Conservation (phyloP, 2,888 invertebrate species). For the Podotricha telesiphe region DNA sequence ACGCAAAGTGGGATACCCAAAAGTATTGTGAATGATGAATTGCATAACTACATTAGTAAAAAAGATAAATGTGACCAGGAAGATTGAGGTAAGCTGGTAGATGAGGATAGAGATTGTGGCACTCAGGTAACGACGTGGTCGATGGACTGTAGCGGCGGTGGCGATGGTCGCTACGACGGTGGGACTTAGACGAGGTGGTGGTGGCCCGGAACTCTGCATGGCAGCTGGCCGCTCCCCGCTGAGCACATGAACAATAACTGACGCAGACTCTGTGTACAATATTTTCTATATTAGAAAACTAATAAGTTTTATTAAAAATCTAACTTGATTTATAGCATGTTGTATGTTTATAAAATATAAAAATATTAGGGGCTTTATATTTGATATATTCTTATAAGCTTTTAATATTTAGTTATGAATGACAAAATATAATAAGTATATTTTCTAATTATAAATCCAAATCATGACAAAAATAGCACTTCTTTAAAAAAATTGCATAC, state of each 20-base stretch:
- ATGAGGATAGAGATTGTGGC: constrained; percentile 52
- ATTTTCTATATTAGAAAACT: constrained; percentile 18
- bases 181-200: constrained; percentile 64
- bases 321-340: background rate
- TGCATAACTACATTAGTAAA: constrained; percentile 40
- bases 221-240: constrained; percentile 89
- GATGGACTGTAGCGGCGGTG: constrained; percentile 57
- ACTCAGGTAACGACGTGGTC: constrained; percentile 48
- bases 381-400: no score
- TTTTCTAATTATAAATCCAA: no score
- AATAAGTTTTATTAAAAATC: background rate
- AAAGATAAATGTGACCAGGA: constrained; percentile 51
- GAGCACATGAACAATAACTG: constrained; percentile 92
- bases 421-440: no score
- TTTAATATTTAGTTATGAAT: no score
- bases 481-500: no score
- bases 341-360: background rate
- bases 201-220: constrained; percentile 83
- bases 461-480: no score
- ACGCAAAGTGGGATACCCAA: constrained; percentile 37
- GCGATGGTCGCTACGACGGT: constrained; percentile 62
- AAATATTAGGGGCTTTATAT: background rate
- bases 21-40: constrained; percentile 46
- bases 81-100: constrained; percentile 52
- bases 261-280: constrained; percentile 86